Evolutionary conservation across 2,888 invertebrate species (phyloP).

Genomic region (Cataglyphis cursor): DNA sequence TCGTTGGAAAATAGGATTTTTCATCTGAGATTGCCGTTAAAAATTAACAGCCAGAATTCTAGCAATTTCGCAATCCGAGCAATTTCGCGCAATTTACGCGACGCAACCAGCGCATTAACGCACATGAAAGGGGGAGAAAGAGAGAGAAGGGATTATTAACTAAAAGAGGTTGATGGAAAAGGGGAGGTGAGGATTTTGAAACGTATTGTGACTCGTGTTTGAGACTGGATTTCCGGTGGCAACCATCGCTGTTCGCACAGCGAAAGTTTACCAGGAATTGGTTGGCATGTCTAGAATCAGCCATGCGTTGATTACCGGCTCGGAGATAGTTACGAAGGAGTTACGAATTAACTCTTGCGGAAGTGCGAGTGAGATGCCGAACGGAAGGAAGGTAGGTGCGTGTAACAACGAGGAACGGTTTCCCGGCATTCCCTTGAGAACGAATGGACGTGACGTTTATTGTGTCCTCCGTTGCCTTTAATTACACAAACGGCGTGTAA

Average conservation of each 20-base stretch:
- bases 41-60: conserved; percentile 5
- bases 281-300: conserved; percentile 17
- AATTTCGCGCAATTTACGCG: conserved; percentile 26
- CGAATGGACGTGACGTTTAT: conserved; percentile 58
- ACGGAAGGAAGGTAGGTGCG: conserved; percentile 12
- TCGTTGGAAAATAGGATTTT: not conserved
- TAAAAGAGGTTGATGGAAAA: not conserved
- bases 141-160: not conserved
- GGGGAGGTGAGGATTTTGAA: not conserved
- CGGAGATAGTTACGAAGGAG: conserved; percentile 18
- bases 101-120: not conserved
- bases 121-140: not conserved
- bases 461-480: conserved; percentile 8
- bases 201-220: conserved; percentile 25
- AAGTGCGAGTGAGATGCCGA: not conserved
- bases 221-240: conserved; percentile 17
- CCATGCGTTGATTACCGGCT: conserved; percentile 53
- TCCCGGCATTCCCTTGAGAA: conserved; percentile 38
- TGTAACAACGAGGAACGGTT: conserved; percentile 63
- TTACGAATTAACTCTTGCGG: conserved; percentile 45
- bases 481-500: conserved; percentile 1
- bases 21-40: not conserved
- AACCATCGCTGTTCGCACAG: not conserved
- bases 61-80: not conserved
- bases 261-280: conserved; percentile 62